A percentile compares a stretch with the other conserved stretches of the same genome.
phyloP scores from a whole-genome alignment of 2,888 invertebrate species.

The Volucella inanis region DNA sequence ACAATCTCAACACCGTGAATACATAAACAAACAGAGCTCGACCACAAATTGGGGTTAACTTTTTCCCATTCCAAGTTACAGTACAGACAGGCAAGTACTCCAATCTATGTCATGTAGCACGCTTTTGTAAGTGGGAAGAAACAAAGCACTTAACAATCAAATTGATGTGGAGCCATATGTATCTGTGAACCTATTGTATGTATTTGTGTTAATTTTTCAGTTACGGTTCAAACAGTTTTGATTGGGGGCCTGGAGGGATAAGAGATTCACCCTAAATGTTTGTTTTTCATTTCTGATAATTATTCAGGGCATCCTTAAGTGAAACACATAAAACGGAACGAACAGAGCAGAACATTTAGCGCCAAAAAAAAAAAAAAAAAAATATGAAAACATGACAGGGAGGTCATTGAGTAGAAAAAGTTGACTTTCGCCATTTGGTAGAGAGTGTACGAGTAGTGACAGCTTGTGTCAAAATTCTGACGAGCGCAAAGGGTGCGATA shows the following conservation, averaged over 20 bases:
- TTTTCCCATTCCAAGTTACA: too few species aligned
- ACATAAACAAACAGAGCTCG: slow-evolving; percentile 37
- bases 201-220: background rate
- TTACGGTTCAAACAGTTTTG: slow-evolving; percentile 13
- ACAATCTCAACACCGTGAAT: slow-evolving; percentile 24
- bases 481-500: slow-evolving; percentile 54
- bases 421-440: too few species aligned
- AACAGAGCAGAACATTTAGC: slow-evolving; percentile 20
- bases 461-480: slow-evolving; percentile 61
- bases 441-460: slow-evolving; percentile 30
- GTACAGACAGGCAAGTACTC: too few species aligned
- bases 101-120: too few species aligned
- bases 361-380: background rate
- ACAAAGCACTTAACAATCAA: slow-evolving; percentile 34
- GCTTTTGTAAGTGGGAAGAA: background rate
- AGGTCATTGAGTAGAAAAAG: background rate
- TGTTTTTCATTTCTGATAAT: slow-evolving; percentile 51
- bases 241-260: background rate
- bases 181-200: background rate
- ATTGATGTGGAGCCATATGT: background rate
- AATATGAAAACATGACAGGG: background rate
- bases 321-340: slow-evolving; percentile 31
- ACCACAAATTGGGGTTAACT: too few species aligned
- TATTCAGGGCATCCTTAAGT: background rate
- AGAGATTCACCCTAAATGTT: slow-evolving; percentile 23